Conservation (phyloP, 2,113 vertebrate genomes). For the Lamprologus ornatipinnis region DNA sequence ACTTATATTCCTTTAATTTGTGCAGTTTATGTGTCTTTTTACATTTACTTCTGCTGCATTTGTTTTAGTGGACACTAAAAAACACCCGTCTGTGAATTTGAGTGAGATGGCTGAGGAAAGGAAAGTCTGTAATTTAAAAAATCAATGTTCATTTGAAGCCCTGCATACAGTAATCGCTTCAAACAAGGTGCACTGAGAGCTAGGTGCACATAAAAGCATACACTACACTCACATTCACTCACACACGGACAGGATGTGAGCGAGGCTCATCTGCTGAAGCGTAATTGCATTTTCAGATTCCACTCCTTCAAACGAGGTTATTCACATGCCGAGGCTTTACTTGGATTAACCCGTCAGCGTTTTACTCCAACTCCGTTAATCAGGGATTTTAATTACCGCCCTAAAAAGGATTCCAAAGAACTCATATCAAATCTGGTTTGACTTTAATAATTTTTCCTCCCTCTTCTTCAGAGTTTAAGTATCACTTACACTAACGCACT, state of each 20-base stretch:
- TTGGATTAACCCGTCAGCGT: conserved; percentile 33
- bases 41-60: neutral
- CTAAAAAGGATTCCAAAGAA: neutral
- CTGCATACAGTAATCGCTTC: neutral
- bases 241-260: neutral
- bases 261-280: neutral
- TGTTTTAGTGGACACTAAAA: neutral
- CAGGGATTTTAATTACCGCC: conserved; percentile 31
- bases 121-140: neutral
- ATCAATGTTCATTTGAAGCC: conserved; percentile 17
- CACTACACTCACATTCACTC: neutral
- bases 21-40: neutral
- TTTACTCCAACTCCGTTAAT: conserved; percentile 1
- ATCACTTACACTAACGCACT: neutral
- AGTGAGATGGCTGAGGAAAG: neutral
- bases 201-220: neutral
- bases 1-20: neutral
- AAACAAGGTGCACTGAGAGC: neutral
- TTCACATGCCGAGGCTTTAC: neutral
- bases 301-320: neutral
- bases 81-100: neutral
- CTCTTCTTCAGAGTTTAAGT: neutral
- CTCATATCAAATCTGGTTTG: neutral
- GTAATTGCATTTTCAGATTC: conserved; percentile 32
- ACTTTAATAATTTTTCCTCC: neutral